Conservation (phyloP, 2,797 vertebrate species). For the Galaxias olidus region DNA sequence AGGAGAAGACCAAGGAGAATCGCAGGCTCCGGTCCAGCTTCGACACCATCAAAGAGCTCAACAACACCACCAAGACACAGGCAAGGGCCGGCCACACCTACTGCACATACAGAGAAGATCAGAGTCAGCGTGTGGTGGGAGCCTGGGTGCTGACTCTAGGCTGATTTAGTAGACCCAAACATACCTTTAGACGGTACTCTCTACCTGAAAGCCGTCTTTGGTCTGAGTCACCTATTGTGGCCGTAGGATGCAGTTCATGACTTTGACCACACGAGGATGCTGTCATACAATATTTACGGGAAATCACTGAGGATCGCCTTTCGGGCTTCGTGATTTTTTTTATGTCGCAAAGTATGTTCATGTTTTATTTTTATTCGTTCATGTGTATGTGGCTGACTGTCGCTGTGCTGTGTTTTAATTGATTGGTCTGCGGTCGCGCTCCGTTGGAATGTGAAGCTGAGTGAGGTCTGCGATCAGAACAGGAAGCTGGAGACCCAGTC, state of each 20-base stretch:
- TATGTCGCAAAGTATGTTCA: background rate
- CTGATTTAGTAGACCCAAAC: too few species aligned
- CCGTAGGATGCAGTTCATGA: background rate
- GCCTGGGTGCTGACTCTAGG: too few species aligned
- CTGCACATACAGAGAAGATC: too few species aligned
- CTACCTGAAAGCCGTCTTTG: too few species aligned
- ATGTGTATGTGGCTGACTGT: background rate
- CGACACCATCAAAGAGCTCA: conserved; percentile 82
- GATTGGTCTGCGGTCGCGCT: conserved; percentile 6
- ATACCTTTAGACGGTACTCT: too few species aligned
- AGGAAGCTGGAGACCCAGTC: conserved; percentile 81
- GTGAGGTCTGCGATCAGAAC: conserved; percentile 81
- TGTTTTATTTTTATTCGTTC: too few species aligned
- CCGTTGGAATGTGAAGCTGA: conserved; percentile 73
- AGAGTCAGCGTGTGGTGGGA: too few species aligned
- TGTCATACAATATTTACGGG: background rate
- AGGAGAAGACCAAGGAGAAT: conserved; percentile 83
- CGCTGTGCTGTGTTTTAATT: background rate
- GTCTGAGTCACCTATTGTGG: too few species aligned
- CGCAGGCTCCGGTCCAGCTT: conserved; percentile 85
- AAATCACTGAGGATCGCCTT: background rate
- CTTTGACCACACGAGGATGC: conserved; percentile 47
- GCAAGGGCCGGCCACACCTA: too few species aligned
- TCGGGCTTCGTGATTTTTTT: background rate
- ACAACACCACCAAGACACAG: conserved; percentile 86